These are phyloP conservation scores for Zelostemma sp. DNA, from an alignment of 1,140 invertebrate species.

Conservation along the genomic window DNA sequence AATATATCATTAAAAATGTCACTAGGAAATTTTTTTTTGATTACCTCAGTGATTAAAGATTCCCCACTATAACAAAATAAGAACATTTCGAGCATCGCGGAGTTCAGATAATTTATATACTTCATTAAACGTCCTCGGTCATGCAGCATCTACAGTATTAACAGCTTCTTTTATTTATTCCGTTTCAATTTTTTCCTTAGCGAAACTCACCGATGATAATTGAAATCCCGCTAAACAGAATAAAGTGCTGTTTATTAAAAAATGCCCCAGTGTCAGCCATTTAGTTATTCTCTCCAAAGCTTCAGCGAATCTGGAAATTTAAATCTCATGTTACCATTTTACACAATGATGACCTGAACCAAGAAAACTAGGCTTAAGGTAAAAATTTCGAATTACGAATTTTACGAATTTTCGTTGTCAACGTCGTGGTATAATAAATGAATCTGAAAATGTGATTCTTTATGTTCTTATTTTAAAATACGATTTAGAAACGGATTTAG, in stretches of 20 bases:
- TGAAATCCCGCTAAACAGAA: conserved; percentile 57
- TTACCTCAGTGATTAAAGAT: conserved; percentile 13
- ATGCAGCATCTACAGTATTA: conserved; percentile 32
- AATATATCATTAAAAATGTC: neutral
- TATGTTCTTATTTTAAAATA: conserved; percentile 3
- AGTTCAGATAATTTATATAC: conserved; percentile 41
- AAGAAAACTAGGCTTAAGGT: too few species aligned
- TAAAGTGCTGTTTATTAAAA: conserved; percentile 48
- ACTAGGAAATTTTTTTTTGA: neutral
- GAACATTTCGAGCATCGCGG: conserved; percentile 57
- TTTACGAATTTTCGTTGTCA: neutral
- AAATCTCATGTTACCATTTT: neutral
- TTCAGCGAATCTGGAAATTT: conserved; percentile 54
- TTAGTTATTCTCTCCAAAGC: conserved; percentile 54
- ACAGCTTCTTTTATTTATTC: neutral
- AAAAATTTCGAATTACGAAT: too few species aligned
- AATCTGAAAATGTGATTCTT: too few species aligned
- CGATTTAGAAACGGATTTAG: neutral
- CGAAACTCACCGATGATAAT: conserved; percentile 54
- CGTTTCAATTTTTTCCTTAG: neutral
- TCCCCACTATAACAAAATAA: conserved; percentile 47
- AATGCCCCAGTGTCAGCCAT: conserved; percentile 53
- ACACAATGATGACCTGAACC: neutral
- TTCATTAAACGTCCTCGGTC: conserved; percentile 46
- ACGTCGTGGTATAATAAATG: too few species aligned